Base-by-base conservation (phyloP, 2,113 vertebrate species). In the Holacanthus passer region DNA sequence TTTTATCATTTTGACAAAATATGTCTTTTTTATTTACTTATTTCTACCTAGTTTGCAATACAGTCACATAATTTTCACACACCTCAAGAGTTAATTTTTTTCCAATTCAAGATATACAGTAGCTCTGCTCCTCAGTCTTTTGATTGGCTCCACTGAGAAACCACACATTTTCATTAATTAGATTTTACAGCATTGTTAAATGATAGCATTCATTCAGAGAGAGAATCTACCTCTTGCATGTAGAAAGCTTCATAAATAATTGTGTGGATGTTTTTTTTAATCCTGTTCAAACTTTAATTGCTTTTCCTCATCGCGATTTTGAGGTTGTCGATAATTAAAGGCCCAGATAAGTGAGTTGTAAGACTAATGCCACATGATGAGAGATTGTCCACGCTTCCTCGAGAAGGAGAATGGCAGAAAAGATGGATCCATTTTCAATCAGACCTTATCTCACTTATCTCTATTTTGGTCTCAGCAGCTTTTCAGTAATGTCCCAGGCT, bases 341-440 rank as follows among this genome's bases (percentile, higher is more conserved):
- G 10, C 37, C 12, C 52, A 12, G 58, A 86, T 77, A 9, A 71
- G 58, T 37, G 63, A 71, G n/a, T 8, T 32, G 59, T 77, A 59
- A 60, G 59, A 59, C 47, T 24, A 70, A 70, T 62, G 24, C 62
- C 22, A 64, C 24, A 77, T 37, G 37, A 82, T 71, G 10, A 82
- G 67, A 70, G 47, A 76, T 16, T 31, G 16, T 45, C 43, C 19
- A 41, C 4, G 3, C 68, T 77, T 65, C 62, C 31, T 67, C 50
- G 10, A 63, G 52, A 67, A 41, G 24, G 19, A 48, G 17, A 37
- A 2, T 4, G 48, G 14, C 39, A 22, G 19, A 13, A n/a, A 63
- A 48, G 16, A 39, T 39, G 1, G 13, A 65, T 77, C 1, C 29
- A 27, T 70, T 80, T 67, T 67, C 55, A 16, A 32, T 52, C 48